Percentiles rank a stretch among this genome's conserved stretches.
These are phyloP conservation scores for Torymus tubicola DNA, from an alignment of 2,888 invertebrate genomes.

Conservation along the genomic window DNA sequence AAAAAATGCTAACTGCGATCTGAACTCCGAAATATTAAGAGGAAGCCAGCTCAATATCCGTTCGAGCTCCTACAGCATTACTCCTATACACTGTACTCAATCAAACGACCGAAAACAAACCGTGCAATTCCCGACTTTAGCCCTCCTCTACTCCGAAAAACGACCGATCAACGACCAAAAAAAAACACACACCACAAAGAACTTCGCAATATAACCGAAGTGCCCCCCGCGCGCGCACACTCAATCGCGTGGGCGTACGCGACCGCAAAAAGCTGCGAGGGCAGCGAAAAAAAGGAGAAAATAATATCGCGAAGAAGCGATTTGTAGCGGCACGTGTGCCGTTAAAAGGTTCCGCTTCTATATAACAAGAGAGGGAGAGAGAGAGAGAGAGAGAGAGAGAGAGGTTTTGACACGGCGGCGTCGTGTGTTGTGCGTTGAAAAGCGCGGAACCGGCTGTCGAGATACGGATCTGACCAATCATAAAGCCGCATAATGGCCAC, in stretches of 20 bases:
- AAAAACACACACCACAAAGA: slow-evolving; percentile 22
- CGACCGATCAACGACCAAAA: background rate
- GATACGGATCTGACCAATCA: slow-evolving; percentile 76
- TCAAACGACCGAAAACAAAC: no score
- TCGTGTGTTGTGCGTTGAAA: slow-evolving; percentile 69
- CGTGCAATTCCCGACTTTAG: no score
- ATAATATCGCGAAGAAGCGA: slow-evolving; percentile 40
- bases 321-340: slow-evolving; percentile 71
- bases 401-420: no score
- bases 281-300: slow-evolving; percentile 28
- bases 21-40: no score
- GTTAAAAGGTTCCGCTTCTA: slow-evolving; percentile 73
- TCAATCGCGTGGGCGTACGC: slow-evolving; percentile 35
- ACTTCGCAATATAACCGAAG: slow-evolving; percentile 16
- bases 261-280: background rate
- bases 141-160: background rate
- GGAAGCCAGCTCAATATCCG: no score
- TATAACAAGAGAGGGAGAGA: slow-evolving; percentile 42
- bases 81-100: no score
- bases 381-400: slow-evolving; percentile 45
- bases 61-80: no score
- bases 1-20: no score
- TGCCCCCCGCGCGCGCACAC: background rate
- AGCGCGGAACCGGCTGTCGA: slow-evolving; percentile 76
- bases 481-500: slow-evolving; percentile 71